Evolutionary conservation across 2,113 vertebrate genomes (phyloP).

Genomic region (Agapornis roseicollis): DNA sequence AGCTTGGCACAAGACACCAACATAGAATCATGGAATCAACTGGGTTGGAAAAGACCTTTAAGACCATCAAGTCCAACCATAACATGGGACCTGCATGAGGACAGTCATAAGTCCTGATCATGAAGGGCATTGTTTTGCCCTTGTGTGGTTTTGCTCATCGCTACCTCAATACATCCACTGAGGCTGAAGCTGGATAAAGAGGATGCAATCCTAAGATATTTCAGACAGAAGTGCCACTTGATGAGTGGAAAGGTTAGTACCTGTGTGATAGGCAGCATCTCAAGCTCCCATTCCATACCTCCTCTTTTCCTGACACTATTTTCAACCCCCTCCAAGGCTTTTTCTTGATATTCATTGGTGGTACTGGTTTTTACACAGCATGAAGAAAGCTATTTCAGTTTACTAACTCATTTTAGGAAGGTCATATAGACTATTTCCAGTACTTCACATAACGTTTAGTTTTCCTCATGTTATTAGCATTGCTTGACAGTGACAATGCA

Average conservation of each 20-base stretch:
- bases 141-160: accelerated
- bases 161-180: accelerated
- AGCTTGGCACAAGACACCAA: not conserved
- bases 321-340: not conserved
- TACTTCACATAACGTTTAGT: not conserved
- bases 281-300: not conserved
- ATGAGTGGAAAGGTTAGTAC: not conserved
- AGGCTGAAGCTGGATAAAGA: accelerated
- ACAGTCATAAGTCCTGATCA: not conserved
- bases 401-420: not conserved
- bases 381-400: not conserved
- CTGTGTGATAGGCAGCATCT: not conserved
- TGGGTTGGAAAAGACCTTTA: not conserved
- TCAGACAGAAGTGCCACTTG: accelerated
- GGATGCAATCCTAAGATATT: not conserved
- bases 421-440: not conserved
- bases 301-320: not conserved
- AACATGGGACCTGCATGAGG: not conserved
- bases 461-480: not conserved
- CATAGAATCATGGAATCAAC: not conserved
- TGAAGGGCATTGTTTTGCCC: accelerated
- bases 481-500: not conserved
- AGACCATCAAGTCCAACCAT: not conserved
- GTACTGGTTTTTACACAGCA: not conserved
- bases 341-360: not conserved